Evolutionary conservation across 1,140 invertebrate species (phyloP).

Genomic region (Potamilus streckersoni): DNA sequence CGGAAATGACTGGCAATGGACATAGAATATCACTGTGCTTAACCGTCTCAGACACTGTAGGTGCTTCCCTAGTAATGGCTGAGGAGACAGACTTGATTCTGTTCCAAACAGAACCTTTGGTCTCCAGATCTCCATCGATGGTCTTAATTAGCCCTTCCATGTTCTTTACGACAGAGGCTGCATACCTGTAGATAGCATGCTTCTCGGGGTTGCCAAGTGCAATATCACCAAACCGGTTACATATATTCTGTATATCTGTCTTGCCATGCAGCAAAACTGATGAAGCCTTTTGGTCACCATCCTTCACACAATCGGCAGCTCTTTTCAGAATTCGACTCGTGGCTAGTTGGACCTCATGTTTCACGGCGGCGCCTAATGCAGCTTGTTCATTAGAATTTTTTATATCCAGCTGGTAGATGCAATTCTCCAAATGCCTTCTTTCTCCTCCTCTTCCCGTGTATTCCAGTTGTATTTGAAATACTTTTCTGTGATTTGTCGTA

Average conservation of each 20-base stretch:
- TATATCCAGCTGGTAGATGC: slow-evolving; percentile 37
- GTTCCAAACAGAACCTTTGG: slow-evolving; percentile 34
- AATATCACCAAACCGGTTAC: slow-evolving; percentile 24
- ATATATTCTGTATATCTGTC: slow-evolving; percentile 26
- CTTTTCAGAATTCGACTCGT: slow-evolving; percentile 28
- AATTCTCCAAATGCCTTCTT: slow-evolving; percentile 22
- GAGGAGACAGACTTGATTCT: slow-evolving; percentile 52
- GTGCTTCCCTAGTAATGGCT: slow-evolving; percentile 44
- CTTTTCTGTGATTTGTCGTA: slow-evolving; percentile 23
- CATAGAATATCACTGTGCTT: slow-evolving; percentile 26
- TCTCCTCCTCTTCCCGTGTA: slow-evolving; percentile 40
- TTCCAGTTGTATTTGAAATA: slow-evolving; percentile 34
- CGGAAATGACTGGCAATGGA: slow-evolving; percentile 13
- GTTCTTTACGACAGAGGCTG: slow-evolving; percentile 35
- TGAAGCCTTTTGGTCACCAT: slow-evolving; percentile 17
- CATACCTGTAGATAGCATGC: slow-evolving; percentile 10
- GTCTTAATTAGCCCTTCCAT: slow-evolving; percentile 34
- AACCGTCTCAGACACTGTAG: slow-evolving; percentile 36
- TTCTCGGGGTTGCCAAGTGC: no score
- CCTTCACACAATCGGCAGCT: slow-evolving; percentile 34
- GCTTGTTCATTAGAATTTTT: background rate
- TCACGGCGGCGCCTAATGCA: slow-evolving; percentile 30
- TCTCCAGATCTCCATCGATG: slow-evolving; percentile 24
- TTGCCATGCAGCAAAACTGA: slow-evolving; percentile 36
- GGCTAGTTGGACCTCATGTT: slow-evolving; percentile 38